A percentile compares a stretch with the other conserved stretches of the same genome.
Evolutionary conservation across 2,113 vertebrate species (phyloP).

Genomic region (Megaceryle torquata): DNA sequence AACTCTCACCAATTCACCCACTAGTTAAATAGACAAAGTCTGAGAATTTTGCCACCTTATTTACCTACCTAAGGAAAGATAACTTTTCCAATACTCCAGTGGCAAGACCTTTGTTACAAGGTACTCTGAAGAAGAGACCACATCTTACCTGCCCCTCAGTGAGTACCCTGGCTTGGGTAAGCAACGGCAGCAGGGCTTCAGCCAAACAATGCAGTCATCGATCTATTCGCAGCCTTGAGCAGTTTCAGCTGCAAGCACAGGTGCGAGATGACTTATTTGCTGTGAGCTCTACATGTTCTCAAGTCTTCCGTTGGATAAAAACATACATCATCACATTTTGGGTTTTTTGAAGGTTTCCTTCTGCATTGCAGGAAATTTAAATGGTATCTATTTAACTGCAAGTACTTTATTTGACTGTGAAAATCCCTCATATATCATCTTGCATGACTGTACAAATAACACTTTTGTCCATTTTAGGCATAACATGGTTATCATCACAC

Average conservation of each 20-base stretch:
- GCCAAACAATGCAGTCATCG: too few species aligned
- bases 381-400: constrained; percentile 44
- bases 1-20: neutral
- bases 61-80: neutral
- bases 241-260: neutral
- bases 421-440: constrained; percentile 84
- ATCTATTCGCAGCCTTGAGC: neutral
- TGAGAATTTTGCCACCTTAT: neutral
- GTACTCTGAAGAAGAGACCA: neutral
- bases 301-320: neutral
- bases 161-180: neutral
- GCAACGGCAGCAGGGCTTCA: neutral
- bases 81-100: neutral
- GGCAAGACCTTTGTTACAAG: neutral
- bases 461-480: constrained; percentile 82
- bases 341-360: neutral
- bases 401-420: constrained; percentile 79
- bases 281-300: neutral
- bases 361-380: constrained; percentile 18
- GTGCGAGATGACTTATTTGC: neutral
- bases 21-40: neutral
- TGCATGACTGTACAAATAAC: constrained; percentile 83
- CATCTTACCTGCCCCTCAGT: neutral
- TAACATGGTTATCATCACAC: constrained; percentile 82
- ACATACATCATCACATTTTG: neutral